Evolutionary conservation across 2,113 vertebrate genomes (phyloP).

Genomic region (Mobula birostris): DNA sequence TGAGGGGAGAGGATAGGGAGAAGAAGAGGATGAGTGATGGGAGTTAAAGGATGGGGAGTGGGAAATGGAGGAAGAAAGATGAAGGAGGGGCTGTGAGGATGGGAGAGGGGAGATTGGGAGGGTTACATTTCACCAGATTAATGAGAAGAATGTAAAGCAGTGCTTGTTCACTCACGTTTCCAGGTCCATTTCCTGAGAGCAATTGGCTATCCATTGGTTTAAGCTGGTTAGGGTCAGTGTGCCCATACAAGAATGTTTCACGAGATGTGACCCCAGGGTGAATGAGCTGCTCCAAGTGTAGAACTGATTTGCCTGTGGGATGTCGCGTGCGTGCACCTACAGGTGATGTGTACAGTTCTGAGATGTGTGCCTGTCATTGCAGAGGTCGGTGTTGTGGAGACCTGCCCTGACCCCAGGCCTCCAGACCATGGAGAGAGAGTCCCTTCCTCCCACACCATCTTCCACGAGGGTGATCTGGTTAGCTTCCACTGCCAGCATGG

Average conservation of each 20-base stretch:
- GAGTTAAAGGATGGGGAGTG: neutral
- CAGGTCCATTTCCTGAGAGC: neutral
- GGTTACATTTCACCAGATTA: neutral
- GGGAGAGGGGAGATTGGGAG: neutral
- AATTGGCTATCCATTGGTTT: neutral
- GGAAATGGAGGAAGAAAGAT: neutral
- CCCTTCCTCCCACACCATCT: conserved; percentile 55
- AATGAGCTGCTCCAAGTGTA: neutral
- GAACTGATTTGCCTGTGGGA: neutral
- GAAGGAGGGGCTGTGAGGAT: neutral
- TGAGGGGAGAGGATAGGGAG: neutral
- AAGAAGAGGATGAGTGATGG: neutral
- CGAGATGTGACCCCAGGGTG: neutral
- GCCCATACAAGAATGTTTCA: neutral
- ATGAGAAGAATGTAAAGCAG: neutral
- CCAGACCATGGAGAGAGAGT: conserved; percentile 69
- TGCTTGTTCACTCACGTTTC: no score
- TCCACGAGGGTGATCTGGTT: conserved; percentile 65
- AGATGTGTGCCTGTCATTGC: neutral
- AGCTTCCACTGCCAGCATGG: conserved; percentile 69
- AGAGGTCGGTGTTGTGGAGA: conserved; percentile 39
- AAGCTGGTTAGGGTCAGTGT: neutral
- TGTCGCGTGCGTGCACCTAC: no score
- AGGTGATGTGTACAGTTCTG: no score
- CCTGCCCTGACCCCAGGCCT: conserved; percentile 65